Conservation (phyloP, 2,888 invertebrate species). For the Tenthredo mesomela region DNA sequence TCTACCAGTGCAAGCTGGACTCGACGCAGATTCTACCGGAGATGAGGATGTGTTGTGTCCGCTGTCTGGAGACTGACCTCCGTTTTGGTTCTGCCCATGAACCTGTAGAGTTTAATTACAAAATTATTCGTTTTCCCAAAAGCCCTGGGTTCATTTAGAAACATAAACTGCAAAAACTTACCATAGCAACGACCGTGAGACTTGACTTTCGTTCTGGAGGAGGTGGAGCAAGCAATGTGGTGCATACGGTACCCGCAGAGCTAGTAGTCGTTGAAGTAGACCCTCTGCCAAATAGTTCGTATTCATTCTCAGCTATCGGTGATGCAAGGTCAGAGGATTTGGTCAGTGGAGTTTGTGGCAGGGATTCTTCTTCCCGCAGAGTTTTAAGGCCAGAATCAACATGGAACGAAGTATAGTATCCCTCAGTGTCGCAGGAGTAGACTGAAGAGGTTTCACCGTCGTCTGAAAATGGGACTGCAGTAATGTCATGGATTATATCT, state of each 20-base stretch:
- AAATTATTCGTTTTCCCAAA: background rate
- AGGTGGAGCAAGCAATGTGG: constrained; percentile 89
- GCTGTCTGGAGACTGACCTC: constrained; percentile 89
- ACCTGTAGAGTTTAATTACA: constrained; percentile 63
- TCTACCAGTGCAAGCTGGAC: constrained; percentile 84
- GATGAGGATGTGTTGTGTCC: constrained; percentile 91
- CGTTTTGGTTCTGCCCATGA: constrained; percentile 79
- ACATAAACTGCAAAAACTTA: background rate
- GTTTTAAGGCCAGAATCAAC: constrained; percentile 96
- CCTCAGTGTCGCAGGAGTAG: constrained; percentile 98
- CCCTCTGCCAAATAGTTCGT: constrained; percentile 94
- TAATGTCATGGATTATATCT: constrained; percentile 88
- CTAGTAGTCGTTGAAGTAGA: constrained; percentile 95
- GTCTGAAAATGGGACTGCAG: constrained; percentile 80
- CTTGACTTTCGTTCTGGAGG: constrained; percentile 92
- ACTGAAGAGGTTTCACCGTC: constrained; percentile 94
- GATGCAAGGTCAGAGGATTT: constrained; percentile 82
- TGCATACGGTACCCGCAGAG: constrained; percentile 94
- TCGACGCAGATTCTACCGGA: constrained; percentile 87
- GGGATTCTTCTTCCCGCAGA: constrained; percentile 87
- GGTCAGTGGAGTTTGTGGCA: constrained; percentile 86
- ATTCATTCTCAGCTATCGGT: constrained; percentile 90
- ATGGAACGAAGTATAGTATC: constrained; percentile 98
- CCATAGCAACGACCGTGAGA: constrained; percentile 72
- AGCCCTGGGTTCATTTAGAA: background rate